These are phyloP conservation scores for Electrona antarctica DNA, from an alignment of 2,113 vertebrate genomes.

Conservation along the genomic window DNA sequence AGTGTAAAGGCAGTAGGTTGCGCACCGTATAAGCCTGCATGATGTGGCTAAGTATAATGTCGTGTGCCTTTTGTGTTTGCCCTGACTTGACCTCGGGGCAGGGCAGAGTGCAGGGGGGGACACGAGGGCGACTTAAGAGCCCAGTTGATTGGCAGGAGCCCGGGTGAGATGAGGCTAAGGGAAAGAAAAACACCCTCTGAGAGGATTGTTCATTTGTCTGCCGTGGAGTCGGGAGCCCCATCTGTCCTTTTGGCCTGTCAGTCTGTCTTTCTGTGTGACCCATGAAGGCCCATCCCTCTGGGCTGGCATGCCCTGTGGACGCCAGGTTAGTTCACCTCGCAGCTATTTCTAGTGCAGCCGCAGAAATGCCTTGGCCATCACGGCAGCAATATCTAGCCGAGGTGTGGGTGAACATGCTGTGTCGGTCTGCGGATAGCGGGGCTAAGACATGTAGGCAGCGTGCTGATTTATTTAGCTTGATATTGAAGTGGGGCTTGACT, in stretches of 20 bases:
- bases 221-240: conserved; percentile 3
- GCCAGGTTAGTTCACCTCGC: conserved; percentile 73
- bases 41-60: too few relatives aligned
- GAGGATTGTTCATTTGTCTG: neutral
- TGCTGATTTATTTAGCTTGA: conserved; percentile 88
- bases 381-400: conserved; percentile 78
- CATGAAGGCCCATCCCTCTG: conserved; percentile 3
- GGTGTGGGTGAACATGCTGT: conserved; percentile 80
- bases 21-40: too few relatives aligned
- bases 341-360: conserved; percentile 76
- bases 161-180: neutral
- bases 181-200: neutral
- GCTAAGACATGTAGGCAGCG: conserved; percentile 68
- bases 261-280: neutral
- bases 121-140: conserved; percentile 6
- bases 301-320: conserved; percentile 44
- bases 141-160: neutral
- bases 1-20: neutral
- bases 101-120: neutral
- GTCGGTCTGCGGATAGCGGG: conserved; percentile 79
- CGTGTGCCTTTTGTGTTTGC: too few relatives aligned
- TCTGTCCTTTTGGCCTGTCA: conserved; percentile 24
- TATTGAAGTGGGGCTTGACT: conserved; percentile 83
- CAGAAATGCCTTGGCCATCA: conserved; percentile 68
- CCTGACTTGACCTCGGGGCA: neutral